Percentiles rank a stretch among this genome's conserved stretches.
phyloP scores from a whole-genome alignment of 2,113 vertebrate species.

The Xiphophorus hellerii region DNA sequence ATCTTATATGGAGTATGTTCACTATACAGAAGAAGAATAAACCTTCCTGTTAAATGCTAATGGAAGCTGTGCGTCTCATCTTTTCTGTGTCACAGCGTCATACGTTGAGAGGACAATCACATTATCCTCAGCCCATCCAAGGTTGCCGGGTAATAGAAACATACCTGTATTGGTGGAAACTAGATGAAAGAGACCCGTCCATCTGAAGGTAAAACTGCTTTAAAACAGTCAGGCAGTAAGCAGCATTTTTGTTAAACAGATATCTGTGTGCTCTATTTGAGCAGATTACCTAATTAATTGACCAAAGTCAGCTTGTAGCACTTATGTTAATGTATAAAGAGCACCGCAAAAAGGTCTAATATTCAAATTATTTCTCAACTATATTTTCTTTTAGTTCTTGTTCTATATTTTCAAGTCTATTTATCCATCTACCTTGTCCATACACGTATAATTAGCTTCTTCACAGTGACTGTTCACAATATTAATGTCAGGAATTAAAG shows the following conservation, averaged over 20 bases:
- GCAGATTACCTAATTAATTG: neutral
- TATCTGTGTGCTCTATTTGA: neutral
- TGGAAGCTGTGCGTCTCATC: no score
- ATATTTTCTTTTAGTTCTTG: neutral
- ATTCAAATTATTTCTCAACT: no score
- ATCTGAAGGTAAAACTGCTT: neutral
- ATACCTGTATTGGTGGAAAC: neutral
- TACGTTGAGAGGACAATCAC: no score
- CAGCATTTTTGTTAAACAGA: no score
- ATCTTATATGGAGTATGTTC: no score
- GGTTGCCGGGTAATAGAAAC: neutral
- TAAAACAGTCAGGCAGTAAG: neutral
- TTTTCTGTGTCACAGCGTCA: no score
- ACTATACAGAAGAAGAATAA: no score
- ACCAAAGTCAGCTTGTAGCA: neutral
- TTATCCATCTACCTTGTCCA: neutral
- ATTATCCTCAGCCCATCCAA: no score
- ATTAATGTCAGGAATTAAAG: neutral
- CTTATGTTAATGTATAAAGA: neutral
- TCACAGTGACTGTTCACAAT: neutral
- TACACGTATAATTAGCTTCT: neutral
- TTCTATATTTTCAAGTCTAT: neutral
- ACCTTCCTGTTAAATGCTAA: no score
- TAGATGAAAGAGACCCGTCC: neutral
- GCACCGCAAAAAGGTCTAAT: neutral